These are phyloP conservation scores for Eonycteris spelaea DNA, from an alignment of 2,113 vertebrate species.

Conservation along the genomic window DNA sequence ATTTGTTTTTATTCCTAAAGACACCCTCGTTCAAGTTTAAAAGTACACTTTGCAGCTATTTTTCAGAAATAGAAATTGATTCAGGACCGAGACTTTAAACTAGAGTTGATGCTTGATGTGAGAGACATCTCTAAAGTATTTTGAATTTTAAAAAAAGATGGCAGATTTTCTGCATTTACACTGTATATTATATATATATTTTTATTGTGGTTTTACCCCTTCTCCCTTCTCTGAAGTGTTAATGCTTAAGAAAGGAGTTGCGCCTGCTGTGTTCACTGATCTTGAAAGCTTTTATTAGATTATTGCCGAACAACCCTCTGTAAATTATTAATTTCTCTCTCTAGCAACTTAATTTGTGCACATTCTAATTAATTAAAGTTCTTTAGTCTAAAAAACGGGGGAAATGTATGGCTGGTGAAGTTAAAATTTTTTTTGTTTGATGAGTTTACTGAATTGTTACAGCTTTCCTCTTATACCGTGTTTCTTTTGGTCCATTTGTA, in stretches of 20 bases:
- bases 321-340: slow-evolving; percentile 93
- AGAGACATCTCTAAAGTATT: slow-evolving; percentile 85
- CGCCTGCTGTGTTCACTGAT: slow-evolving; percentile 85
- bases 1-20: slow-evolving; percentile 88
- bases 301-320: slow-evolving; percentile 91
- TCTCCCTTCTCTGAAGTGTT: slow-evolving; percentile 82
- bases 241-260: slow-evolving; percentile 80
- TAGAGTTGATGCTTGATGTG: slow-evolving; percentile 80
- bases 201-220: slow-evolving; percentile 85
- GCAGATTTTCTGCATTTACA: slow-evolving; percentile 86
- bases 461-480: slow-evolving; percentile 58
- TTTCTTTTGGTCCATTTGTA: slow-evolving; percentile 84
- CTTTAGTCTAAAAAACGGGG: slow-evolving; percentile 82
- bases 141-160: slow-evolving; percentile 83
- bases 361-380: slow-evolving; percentile 91
- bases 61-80: slow-evolving; percentile 78
- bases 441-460: slow-evolving; percentile 76
- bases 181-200: slow-evolving; percentile 89
- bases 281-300: slow-evolving; percentile 91
- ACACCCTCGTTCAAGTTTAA: slow-evolving; percentile 81
- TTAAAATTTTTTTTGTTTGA: slow-evolving; percentile 78
- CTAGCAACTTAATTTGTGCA: slow-evolving; percentile 91
- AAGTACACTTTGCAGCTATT: slow-evolving; percentile 80
- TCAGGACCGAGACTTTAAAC: slow-evolving; percentile 82
- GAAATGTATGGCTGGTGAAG: slow-evolving; percentile 73